Percentiles rank a stretch among this genome's conserved stretches.
These are phyloP conservation scores for Grammomys dolichurus DNA, from an alignment of 2,113 vertebrate genomes.

Conservation along the genomic window DNA sequence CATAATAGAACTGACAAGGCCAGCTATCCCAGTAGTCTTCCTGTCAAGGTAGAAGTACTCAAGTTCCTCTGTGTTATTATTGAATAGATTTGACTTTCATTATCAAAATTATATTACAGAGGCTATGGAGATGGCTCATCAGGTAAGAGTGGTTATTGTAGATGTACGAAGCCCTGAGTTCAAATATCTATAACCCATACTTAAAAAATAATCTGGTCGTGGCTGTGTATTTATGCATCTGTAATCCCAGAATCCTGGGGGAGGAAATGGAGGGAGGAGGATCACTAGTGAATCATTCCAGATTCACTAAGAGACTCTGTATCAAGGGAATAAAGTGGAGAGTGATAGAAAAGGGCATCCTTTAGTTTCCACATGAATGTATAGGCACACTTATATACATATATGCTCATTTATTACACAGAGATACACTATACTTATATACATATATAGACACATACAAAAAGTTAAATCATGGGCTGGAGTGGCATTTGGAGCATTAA, in stretches of 20 bases:
- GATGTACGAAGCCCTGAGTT: not conserved
- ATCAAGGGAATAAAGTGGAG: not conserved
- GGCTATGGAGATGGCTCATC: not conserved
- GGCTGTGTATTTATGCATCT: not conserved
- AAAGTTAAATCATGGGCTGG: not conserved
- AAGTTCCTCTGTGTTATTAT: not conserved
- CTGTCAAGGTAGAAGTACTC: not conserved
- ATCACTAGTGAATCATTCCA: not conserved
- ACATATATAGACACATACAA: not conserved
- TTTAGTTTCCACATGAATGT: not conserved
- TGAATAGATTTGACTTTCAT: not conserved
- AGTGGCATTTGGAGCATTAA: not conserved
- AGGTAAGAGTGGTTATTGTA: not conserved
- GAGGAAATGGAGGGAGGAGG: not conserved
- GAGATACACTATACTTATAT: not conserved
- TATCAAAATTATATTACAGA: not conserved
- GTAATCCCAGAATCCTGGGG: not conserved
- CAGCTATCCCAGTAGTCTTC: not conserved
- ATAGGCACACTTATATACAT: not conserved
- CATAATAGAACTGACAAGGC: not conserved
- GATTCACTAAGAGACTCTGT: not conserved
- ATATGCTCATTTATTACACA: not conserved
- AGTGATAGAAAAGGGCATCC: not conserved
- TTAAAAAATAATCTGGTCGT: not conserved
- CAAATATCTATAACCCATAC: not conserved